These are phyloP conservation scores for Clarias fuscus DNA, from an alignment of 2,797 vertebrate species.

Conservation along the genomic window DNA sequence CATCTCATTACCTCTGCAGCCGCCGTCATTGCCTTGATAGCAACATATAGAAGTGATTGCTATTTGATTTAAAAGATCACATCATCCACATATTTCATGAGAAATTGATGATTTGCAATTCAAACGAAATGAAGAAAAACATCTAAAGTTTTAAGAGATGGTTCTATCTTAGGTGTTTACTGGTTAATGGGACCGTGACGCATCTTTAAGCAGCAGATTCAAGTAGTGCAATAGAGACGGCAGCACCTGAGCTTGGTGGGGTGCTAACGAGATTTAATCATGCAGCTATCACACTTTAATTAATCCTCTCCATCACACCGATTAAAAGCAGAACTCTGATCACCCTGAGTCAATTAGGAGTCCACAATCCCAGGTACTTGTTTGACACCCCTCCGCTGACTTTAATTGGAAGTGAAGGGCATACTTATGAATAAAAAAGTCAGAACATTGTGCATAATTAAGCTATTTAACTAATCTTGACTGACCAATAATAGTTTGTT, in stretches of 20 bases:
- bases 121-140: background rate
- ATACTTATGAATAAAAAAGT: conserved; percentile 58
- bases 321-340: conserved; percentile 70
- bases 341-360: conserved; percentile 68
- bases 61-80: conserved; percentile 25
- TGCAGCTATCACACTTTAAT: conserved; percentile 69
- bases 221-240: conserved; percentile 55
- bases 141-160: background rate
- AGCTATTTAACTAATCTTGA: conserved; percentile 49
- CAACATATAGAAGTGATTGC: conserved; percentile 34
- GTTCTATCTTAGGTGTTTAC: conserved; percentile 18
- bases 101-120: conserved; percentile 32
- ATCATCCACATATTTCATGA: background rate
- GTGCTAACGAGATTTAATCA: conserved; percentile 73
- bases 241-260: conserved; percentile 68
- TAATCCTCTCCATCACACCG: conserved; percentile 76
- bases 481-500: conserved; percentile 20
- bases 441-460: conserved; percentile 60
- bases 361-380: conserved; percentile 60
- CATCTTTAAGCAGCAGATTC: conserved; percentile 25
- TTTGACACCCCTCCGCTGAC: conserved; percentile 37
- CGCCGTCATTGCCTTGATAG: conserved; percentile 12
- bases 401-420: conserved; percentile 61
- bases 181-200: conserved; percentile 11
- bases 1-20: conserved; percentile 16